Evolutionary conservation across 2,797 vertebrate genomes (phyloP).

Genomic region (Pseudopleuronectes americanus): DNA sequence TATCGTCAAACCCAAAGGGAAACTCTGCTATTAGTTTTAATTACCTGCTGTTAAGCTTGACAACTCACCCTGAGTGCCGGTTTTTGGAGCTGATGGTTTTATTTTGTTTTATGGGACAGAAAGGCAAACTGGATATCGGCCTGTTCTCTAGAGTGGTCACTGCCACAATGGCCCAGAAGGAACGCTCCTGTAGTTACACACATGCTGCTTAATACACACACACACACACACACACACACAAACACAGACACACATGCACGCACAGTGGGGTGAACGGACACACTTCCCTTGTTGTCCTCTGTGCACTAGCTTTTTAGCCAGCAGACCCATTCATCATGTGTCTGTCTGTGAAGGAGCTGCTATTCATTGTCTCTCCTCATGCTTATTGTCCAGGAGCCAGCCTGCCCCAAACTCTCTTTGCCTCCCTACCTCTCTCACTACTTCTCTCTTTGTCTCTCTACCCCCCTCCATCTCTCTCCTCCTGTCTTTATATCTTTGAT

Average conservation of each 20-base stretch:
- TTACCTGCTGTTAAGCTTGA: constrained; percentile 76
- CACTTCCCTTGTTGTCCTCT: constrained; percentile 53
- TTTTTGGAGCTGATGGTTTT: constrained; percentile 35
- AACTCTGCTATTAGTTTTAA: constrained; percentile 73
- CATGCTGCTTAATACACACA: constrained; percentile 4
- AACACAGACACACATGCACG: constrained; percentile 31
- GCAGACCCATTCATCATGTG: constrained; percentile 73
- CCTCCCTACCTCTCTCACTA: constrained; percentile 41
- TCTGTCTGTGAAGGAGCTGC: constrained; percentile 59
- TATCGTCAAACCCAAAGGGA: constrained; percentile 55
- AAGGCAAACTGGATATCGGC: constrained; percentile 33
- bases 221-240: constrained; percentile 32
- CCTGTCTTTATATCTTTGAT: constrained; percentile 55
- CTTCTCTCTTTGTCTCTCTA: constrained; percentile 51
- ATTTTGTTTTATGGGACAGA: constrained; percentile 24
- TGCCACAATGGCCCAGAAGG: constrained; percentile 63
- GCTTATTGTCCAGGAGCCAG: constrained; percentile 59
- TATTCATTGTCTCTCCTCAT: constrained; percentile 68
- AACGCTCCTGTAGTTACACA: constrained; percentile 50
- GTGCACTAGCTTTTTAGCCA: constrained; percentile 51
- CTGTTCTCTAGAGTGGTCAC: constrained; percentile 47
- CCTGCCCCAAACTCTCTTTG: constrained; percentile 42
- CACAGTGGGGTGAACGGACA: constrained; percentile 54
- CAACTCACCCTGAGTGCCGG: constrained; percentile 41
- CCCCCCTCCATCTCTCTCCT: constrained; percentile 22